phyloP scores from a whole-genome alignment of 2,113 vertebrate genomes.

The Todiramphus saurophagus region DNA sequence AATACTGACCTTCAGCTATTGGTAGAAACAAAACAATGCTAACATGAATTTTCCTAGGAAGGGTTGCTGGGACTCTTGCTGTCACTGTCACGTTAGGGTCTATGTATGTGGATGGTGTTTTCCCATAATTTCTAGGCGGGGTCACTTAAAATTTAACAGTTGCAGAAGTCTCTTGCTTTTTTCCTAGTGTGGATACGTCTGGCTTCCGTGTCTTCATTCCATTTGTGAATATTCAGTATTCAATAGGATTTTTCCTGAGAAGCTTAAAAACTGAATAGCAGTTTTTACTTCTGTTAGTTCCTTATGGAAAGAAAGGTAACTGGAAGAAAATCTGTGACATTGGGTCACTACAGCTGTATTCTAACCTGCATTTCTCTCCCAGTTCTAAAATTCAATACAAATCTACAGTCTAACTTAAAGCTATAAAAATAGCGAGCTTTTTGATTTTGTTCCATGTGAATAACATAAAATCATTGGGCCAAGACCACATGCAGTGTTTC shows the following conservation, averaged over 20 bases:
- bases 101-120: background rate
- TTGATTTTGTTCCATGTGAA: background rate
- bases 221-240: background rate
- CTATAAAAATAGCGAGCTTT: background rate
- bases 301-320: background rate
- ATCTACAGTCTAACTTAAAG: background rate
- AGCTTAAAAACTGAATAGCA: background rate
- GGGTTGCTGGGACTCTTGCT: background rate
- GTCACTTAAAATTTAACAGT: background rate
- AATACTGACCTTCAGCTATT: background rate
- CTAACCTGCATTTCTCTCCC: background rate
- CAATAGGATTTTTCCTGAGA: background rate
- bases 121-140: background rate
- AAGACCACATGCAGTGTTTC: background rate
- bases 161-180: background rate
- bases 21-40: background rate
- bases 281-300: background rate
- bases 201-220: background rate
- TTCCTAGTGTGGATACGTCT: background rate
- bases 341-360: background rate
- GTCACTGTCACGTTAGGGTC: accelerated
- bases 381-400: background rate
- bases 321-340: background rate
- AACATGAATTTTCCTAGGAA: background rate
- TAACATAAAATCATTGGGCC: background rate